Evolutionary conservation across 2,888 invertebrate genomes (phyloP), one percentile per base, ranked within the genome.

Genomic region (Cotesia congregata): DNA sequence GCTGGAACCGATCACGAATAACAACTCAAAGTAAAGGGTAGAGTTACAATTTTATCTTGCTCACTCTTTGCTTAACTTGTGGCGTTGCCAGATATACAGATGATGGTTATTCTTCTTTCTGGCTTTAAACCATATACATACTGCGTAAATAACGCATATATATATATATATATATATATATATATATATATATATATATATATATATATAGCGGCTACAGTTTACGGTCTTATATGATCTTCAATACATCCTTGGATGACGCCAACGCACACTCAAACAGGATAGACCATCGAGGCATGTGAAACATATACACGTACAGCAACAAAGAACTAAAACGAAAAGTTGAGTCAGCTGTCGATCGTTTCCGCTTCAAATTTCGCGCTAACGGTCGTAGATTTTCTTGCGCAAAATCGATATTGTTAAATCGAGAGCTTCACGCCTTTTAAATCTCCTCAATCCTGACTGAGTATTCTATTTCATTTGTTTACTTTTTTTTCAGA

Each of bases 21-120:
- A 50, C 50, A 50, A 50, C 78, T 61, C 74, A 84, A 86, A 83
- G 85, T 73, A 84, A 86, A 83, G 85, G 85, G 83, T 85, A 85
- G 73, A 83, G 79, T 82, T 81, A 82, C 80, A 82, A 82, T 83
- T 83, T 85, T 82, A 61, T 81, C 81, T 77, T 78, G 82, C 79
- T 67, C 71, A 72, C 41, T 65, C 50, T 65, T n/a, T n/a, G n/a
- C n/a, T 30, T 30, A 30, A 30, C 30, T 30, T 30, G 30, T 30
- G 30, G 30, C 4, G 30, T 30, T 30, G 30, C 39, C 67, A 50
- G 17, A 9, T 50, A 41, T 40, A 40, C 62, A 30, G 20, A 39
- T 12, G 50, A n/a, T 64, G 50, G 30, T 61, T 72, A 70, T 74
- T 71, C 69, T 62, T 41, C 60, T 65, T 15, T 12, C 15, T 65